A percentile compares a stretch with the other conserved stretches of the same genome.
phyloP scores from a whole-genome alignment of 1,140 invertebrate species.

The Ericerus pela region DNA sequence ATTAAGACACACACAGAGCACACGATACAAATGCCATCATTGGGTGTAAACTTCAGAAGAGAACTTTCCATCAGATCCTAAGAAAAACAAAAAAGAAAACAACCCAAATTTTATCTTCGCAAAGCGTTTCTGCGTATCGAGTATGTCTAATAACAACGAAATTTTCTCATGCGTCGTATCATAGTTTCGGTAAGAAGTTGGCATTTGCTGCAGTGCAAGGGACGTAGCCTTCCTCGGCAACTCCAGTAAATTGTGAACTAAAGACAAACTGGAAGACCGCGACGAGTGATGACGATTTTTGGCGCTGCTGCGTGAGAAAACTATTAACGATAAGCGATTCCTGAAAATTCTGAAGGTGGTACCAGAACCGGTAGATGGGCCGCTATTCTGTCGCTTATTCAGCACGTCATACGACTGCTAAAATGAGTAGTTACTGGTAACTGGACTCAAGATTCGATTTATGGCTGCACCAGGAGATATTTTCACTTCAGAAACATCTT shows the following conservation, averaged over 20 bases:
- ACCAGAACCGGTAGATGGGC: neutral
- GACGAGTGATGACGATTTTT: neutral
- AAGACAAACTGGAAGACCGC: neutral
- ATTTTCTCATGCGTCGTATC: conserved; percentile 60
- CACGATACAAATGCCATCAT: no score
- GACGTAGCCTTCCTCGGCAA: conserved; percentile 28
- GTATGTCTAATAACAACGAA: conserved; percentile 58
- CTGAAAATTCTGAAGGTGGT: neutral
- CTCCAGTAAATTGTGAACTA: conserved; percentile 1
- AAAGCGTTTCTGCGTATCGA: conserved; percentile 61
- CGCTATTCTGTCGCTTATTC: neutral
- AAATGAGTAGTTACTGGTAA: neutral
- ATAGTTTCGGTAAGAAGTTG: conserved; percentile 48
- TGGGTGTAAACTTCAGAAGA: no score
- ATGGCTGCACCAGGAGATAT: conserved; percentile 32
- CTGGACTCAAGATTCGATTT: conserved; percentile 17
- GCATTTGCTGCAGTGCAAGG: conserved; percentile 49
- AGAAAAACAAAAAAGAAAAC: no score
- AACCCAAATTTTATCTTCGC: conserved; percentile 66
- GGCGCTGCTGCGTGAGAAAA: neutral
- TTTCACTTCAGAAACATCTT: conserved; percentile 30
- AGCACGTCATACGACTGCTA: neutral
- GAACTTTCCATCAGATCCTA: no score
- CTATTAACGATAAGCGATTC: neutral
- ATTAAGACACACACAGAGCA: no score